These are phyloP conservation scores for Ianthella basta DNA, from an alignment of 37 sponge, comb jelly and placozoan genomes.

Conservation along the genomic window DNA sequence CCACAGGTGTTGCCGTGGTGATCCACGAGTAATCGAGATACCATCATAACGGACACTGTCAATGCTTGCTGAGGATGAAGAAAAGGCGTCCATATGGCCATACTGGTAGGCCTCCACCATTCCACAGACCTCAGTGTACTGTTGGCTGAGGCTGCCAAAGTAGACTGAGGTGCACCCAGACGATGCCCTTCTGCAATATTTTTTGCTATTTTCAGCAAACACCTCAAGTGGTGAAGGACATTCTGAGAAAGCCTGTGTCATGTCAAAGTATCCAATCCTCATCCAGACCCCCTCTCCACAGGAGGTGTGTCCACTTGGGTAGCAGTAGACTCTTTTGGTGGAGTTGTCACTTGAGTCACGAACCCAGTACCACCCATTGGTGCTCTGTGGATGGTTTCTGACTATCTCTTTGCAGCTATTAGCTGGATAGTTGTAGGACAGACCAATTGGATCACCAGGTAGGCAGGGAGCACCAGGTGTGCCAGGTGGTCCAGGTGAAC, in stretches of 20 bases:
- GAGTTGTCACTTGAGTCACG: not conserved
- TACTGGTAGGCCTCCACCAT: conserved; percentile 18
- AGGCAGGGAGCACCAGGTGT: too few species aligned
- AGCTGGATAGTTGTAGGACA: too few species aligned
- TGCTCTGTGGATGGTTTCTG: not conserved
- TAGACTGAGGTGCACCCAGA: not conserved
- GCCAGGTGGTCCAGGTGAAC: too few species aligned
- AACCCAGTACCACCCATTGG: conserved; percentile 16
- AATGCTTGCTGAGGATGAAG: too few species aligned
- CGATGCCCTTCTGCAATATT: not conserved
- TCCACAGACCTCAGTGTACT: conserved; percentile 13
- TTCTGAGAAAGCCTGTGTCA: not conserved
- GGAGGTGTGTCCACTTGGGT: not conserved
- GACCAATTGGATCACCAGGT: too few species aligned
- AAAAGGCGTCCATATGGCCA: conserved; percentile 10
- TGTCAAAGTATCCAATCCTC: conserved; percentile 20
- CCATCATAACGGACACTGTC: not conserved
- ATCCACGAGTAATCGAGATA: conserved; percentile 1
- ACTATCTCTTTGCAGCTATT: too few species aligned
- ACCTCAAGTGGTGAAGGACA: not conserved
- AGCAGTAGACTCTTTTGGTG: conserved; percentile 6
- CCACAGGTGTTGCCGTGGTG: not conserved
- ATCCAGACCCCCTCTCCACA: conserved; percentile 32
- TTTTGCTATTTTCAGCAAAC: not conserved
- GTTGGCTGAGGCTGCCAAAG: not conserved